Conservation (phyloP, 1,140 invertebrate species). For the Spodoptera frugiperda region DNA sequence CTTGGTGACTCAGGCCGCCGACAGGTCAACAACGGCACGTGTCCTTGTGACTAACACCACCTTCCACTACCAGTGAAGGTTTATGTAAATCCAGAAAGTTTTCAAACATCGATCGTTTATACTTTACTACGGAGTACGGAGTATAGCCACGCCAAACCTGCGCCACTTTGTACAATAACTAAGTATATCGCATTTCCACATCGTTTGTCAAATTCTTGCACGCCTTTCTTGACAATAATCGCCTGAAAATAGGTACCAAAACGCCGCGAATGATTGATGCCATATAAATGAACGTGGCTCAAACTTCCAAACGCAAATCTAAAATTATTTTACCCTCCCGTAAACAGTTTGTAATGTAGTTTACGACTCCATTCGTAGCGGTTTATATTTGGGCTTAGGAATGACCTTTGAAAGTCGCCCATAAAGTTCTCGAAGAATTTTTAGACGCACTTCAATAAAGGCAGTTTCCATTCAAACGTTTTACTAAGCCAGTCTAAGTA, state of each 20-base stretch:
- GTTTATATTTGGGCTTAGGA: slow-evolving; percentile 33
- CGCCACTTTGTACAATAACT: too few relatives aligned
- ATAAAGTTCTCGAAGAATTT: slow-evolving; percentile 15
- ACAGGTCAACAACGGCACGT: not conserved
- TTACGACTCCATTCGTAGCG: slow-evolving; percentile 34
- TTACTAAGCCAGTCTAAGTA: not conserved
- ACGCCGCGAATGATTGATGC: slow-evolving; percentile 16
- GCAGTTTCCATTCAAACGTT: slow-evolving; percentile 4
- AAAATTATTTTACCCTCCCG: slow-evolving; percentile 25
- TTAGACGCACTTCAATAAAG: slow-evolving; percentile 15
- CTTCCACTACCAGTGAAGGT: not conserved
- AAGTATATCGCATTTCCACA: slow-evolving; percentile 6
- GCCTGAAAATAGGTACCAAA: slow-evolving; percentile 2
- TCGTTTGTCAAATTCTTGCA: slow-evolving; percentile 13
- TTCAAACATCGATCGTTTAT: slow-evolving; percentile 1
- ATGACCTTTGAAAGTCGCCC: slow-evolving; percentile 22
- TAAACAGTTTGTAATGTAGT: slow-evolving; percentile 36
- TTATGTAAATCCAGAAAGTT: slow-evolving; percentile 15
- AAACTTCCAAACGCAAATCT: slow-evolving; percentile 14
- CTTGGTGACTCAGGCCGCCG: not conserved
- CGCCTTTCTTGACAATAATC: slow-evolving; percentile 14
- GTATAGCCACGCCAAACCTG: not conserved
- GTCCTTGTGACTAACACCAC: slow-evolving; percentile 11
- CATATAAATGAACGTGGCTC: slow-evolving; percentile 3
- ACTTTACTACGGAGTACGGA: not conserved